A percentile compares a stretch with the other conserved stretches of the same genome.
phyloP scores from a whole-genome alignment of 2,113 vertebrate genomes.

The Mus spicilegus region DNA sequence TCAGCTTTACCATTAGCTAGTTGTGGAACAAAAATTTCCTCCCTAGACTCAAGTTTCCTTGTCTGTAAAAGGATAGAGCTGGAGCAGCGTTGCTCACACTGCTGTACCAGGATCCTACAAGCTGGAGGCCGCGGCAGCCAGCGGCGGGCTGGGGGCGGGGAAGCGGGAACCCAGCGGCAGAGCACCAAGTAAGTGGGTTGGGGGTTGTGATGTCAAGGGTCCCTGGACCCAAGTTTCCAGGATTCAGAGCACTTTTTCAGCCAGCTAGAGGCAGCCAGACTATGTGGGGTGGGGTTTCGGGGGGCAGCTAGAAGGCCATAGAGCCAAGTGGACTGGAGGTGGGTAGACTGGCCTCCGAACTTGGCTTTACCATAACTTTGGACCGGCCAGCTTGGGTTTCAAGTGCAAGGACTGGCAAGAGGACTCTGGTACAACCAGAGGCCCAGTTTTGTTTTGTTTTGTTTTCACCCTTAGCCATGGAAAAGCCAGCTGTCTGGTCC shows the following conservation, averaged over 20 bases:
- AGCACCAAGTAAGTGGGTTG: background rate
- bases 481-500: background rate
- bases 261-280: background rate
- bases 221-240: background rate
- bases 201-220: background rate
- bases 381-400: background rate
- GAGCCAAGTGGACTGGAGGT: background rate
- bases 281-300: background rate
- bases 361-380: background rate
- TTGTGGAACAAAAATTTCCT: background rate
- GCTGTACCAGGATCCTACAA: background rate
- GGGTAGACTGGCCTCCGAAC: background rate
- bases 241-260: background rate
- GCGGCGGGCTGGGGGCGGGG: background rate
- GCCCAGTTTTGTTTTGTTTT: background rate
- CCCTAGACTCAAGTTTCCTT: background rate
- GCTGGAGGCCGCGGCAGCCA: background rate
- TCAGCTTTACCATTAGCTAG: background rate
- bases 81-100: no score
- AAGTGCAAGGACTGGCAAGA: background rate
- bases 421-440: background rate
- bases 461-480: background rate
- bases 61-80: background rate
- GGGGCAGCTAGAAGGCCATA: accelerated
- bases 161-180: accelerated